Evolutionary conservation across 2,797 vertebrate genomes (phyloP).

Genomic region (Gephyroberyx darwinii): DNA sequence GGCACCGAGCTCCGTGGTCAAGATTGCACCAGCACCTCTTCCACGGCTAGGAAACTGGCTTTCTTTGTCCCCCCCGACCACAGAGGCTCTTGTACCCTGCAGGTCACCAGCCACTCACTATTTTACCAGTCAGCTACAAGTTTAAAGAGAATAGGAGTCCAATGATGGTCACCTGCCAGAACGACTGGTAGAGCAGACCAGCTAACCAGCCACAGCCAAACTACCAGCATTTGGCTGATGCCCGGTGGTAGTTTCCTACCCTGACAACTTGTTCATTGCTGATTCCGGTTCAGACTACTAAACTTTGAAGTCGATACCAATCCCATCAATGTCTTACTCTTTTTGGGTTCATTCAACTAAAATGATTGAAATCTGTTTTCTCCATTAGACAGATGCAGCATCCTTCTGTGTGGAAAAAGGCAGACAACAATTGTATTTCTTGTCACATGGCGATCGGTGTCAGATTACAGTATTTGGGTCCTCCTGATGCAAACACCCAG

Average conservation of each 20-base stretch:
- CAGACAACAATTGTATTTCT: neutral
- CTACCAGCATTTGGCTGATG: neutral
- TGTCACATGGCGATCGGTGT: neutral
- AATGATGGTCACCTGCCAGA: neutral
- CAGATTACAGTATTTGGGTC: neutral
- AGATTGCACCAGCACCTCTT: neutral
- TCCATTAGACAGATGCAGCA: too few relatives aligned
- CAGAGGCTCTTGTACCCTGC: neutral
- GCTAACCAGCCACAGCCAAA: neutral
- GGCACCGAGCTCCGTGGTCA: too few relatives aligned
- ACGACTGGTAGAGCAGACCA: neutral
- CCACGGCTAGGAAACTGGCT: neutral
- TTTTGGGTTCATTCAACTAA: neutral
- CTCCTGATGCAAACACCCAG: neutral
- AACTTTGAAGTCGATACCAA: neutral
- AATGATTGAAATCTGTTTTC: too few relatives aligned
- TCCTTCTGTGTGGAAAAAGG: too few relatives aligned
- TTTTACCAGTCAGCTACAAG: neutral
- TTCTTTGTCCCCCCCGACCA: slow-evolving; percentile 1
- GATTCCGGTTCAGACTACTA: neutral
- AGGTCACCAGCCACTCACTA: neutral
- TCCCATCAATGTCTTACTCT: neutral
- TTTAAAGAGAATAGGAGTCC: neutral
- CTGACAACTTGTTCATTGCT: neutral
- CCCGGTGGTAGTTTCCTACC: neutral